Base-by-base conservation (phyloP, 2,113 vertebrate species). In the Myocastor coypus region DNA sequence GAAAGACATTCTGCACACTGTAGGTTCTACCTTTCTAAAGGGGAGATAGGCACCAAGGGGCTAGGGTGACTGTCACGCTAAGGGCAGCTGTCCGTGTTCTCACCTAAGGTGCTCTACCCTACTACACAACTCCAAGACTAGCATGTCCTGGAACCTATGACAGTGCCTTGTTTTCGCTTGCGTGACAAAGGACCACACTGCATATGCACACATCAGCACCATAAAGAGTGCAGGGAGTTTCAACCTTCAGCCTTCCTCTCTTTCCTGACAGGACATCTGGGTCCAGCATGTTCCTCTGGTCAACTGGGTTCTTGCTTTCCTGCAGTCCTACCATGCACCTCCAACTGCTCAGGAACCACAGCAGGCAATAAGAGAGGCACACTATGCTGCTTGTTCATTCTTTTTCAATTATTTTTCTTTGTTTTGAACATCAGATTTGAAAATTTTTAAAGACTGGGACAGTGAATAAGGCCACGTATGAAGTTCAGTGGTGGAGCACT, bases 21-120 rank as follows among this genome's bases (percentile, higher is more conserved):
- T 5, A 11, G 50, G 73, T n/a, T n/a, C n/a, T n/a, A n/a, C n/a
- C n/a, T n/a, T n/a, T n/a, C n/a, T 52, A 75, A 85, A 34, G 17
- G n/a, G 20, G 17, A 26, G 13, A 19, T 1, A 16, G 1, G 8
- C 3, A 24, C 19, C 1, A 46, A 30, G 57, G 30, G 30, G 37
- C 40, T 3, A 28, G 32, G 30, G n/a, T 3, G 64, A n/a, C 3
- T 7, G 1, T 19, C 0, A 14, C 7, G 22, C 50, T 4, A 0
- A 22, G 57, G 30, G n/a, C 80, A 85, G 40, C 34, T 34, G 46
- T n/a, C 81, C 81, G 22, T 1, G 11, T 30, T 57, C 30, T 42
- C 3, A 7, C 52, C 34, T 14, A 17, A 34, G 42, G 22, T 2
- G 4, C 46, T 11, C 24, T 50, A 28, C 61, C 68, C 13, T 19